These are phyloP conservation scores for Antrozous pallidus DNA, from an alignment of 2,797 vertebrate species.

Conservation along the genomic window DNA sequence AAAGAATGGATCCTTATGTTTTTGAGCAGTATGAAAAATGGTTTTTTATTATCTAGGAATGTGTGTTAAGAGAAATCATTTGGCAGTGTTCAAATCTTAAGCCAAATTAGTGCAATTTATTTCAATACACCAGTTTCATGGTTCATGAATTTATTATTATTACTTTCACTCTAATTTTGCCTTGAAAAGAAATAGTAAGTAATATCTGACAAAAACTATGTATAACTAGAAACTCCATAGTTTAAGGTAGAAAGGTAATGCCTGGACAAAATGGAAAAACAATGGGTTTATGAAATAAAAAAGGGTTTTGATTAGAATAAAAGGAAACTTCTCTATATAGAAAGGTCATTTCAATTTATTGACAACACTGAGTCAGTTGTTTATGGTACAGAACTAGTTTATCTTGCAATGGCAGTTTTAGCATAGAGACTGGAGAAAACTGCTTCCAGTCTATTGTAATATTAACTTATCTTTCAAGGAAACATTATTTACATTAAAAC, in stretches of 20 bases:
- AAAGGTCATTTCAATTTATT: slow-evolving; percentile 30
- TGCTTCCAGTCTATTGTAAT: neutral
- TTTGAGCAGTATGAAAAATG: slow-evolving; percentile 44
- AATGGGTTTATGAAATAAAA: slow-evolving; percentile 8
- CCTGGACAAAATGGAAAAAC: slow-evolving; percentile 7
- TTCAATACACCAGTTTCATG: slow-evolving; percentile 73
- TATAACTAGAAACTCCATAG: slow-evolving; percentile 27
- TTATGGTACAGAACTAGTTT: neutral
- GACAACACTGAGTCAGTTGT: neutral
- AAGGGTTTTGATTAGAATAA: slow-evolving; percentile 51
- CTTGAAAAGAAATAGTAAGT: slow-evolving; percentile 72
- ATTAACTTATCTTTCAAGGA: slow-evolving; percentile 36
- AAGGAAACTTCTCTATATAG: slow-evolving; percentile 55
- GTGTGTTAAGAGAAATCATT: slow-evolving; percentile 69
- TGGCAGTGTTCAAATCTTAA: slow-evolving; percentile 70
- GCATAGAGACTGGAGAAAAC: neutral
- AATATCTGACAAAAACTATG: slow-evolving; percentile 65
- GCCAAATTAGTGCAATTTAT: slow-evolving; percentile 78
- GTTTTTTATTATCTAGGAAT: slow-evolving; percentile 57
- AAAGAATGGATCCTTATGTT: slow-evolving; percentile 55
- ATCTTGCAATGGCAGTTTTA: neutral
- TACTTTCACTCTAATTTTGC: slow-evolving; percentile 68
- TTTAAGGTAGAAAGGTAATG: neutral
- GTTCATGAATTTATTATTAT: slow-evolving; percentile 74
- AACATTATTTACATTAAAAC: neutral